These are phyloP conservation scores for Cetonia aurata DNA, from an alignment of 2,888 invertebrate genomes.

Conservation along the genomic window DNA sequence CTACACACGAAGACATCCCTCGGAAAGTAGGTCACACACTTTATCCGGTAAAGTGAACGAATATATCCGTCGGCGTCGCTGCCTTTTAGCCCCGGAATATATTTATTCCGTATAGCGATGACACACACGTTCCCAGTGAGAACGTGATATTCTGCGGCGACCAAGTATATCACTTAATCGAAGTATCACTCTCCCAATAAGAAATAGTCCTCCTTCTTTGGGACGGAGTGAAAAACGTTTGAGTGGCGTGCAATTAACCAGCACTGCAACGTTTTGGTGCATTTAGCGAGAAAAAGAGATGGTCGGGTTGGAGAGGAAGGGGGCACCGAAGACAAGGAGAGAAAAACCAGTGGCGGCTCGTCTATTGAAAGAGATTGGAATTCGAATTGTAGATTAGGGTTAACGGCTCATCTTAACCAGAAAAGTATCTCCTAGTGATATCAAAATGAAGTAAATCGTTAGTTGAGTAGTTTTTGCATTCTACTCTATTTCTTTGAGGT, in stretches of 20 bases:
- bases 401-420: too few species aligned
- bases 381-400: too few species aligned
- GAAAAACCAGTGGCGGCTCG: slow-evolving; percentile 50
- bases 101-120: slow-evolving; percentile 5
- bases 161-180: slow-evolving; percentile 23
- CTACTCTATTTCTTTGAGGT: too few species aligned
- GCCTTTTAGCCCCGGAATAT: slow-evolving; percentile 5
- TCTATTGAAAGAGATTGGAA: too few species aligned
- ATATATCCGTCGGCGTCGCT: not conserved
- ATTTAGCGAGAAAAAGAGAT: slow-evolving; percentile 52
- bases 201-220: slow-evolving; percentile 34
- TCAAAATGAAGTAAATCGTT: too few species aligned
- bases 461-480: too few species aligned
- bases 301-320: slow-evolving; percentile 32
- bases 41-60: slow-evolving; percentile 14
- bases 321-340: slow-evolving; percentile 55
- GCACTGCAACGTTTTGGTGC: slow-evolving; percentile 56
- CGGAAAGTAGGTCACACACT: slow-evolving; percentile 24
- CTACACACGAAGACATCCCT: slow-evolving; percentile 2
- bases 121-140: slow-evolving; percentile 6
- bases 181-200: slow-evolving; percentile 1
- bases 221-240: slow-evolving; percentile 26
- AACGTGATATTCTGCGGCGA: slow-evolving; percentile 14
- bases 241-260: slow-evolving; percentile 52
- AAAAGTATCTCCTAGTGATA: too few species aligned